A percentile compares a stretch with the other conserved stretches of the same genome.
phyloP scores from a whole-genome alignment of 2,888 invertebrate species.

The Cryptus viduatorius region DNA sequence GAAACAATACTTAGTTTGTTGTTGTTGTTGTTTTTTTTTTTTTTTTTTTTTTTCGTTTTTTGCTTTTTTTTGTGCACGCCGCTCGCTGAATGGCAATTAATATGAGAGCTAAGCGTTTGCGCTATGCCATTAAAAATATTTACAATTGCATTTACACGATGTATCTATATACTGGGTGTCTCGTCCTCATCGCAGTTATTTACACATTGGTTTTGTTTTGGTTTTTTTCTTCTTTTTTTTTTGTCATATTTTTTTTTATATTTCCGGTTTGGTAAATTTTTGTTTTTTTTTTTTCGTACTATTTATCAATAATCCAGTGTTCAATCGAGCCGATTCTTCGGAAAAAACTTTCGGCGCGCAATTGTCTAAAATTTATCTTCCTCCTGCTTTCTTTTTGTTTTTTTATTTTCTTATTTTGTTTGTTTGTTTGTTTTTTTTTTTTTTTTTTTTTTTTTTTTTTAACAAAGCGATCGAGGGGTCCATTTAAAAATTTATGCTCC shows the following conservation, averaged over 20 bases:
- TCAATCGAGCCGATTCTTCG: background rate
- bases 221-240: conserved; percentile 19
- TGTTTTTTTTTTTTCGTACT: conserved; percentile 1
- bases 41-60: conserved; percentile 18
- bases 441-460: conserved; percentile 39
- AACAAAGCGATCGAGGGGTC: conserved; percentile 41
- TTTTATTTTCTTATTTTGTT: conserved; percentile 35
- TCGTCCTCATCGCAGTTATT: conserved; percentile 55
- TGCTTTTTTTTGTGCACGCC: conserved; percentile 77
- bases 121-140: conserved; percentile 73
- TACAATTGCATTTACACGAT: conserved; percentile 71
- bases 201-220: conserved; percentile 59
- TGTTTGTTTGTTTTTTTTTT: conserved; percentile 14
- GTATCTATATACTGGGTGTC: conserved; percentile 38
- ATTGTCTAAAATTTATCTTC: conserved; percentile 24
- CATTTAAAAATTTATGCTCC: conserved; percentile 36
- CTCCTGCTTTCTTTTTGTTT: background rate
- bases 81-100: conserved; percentile 76
- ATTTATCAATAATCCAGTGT: background rate
- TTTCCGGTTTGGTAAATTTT: conserved; percentile 8
- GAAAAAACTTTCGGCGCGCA: conserved; percentile 1
- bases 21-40: conserved; percentile 29
- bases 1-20: conserved; percentile 58
- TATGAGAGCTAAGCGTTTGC: conserved; percentile 73
- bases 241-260: conserved; percentile 4